Evolutionary conservation across 2,888 invertebrate species (phyloP), one percentile per base, ranked within the genome.

Genomic region (Ectobius pallidus): DNA sequence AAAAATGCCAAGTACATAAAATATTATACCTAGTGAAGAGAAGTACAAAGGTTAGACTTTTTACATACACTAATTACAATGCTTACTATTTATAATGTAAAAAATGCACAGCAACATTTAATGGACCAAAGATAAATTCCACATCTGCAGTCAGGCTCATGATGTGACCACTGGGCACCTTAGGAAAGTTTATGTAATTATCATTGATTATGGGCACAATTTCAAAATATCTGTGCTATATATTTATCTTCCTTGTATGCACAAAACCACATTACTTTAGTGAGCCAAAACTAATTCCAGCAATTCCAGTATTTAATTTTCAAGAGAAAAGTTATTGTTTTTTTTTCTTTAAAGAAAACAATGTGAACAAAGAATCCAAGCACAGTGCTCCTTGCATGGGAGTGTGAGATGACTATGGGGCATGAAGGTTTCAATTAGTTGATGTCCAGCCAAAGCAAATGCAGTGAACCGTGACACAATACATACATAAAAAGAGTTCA

Each of bases 91-190:
- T n/a, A n/a, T n/a, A n/a, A n/a, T n/a, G n/a, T n/a, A n/a, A n/a
- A n/a, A n/a, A n/a, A n/a, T n/a, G n/a, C n/a, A n/a, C n/a, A n/a
- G 11, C 34, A 34, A 34, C 34, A 34, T 6, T 34, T 34, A 39
- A 65, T 65, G 27, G 65, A 65, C 46, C 30, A n/a, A 27, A 46
- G 18, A 65, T 46, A 27, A 65, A 46, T 65, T 46, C 65, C 65
- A 65, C 14, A 46, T 27, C 9, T 65, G 65, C 65, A 65, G 65
- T 46, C 65, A 44, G 18, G 27, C 65, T 44, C 22, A 30, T 30
- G 27, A 44, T 46, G 42, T 30, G 27, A 65, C 18, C 46, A 46
- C 46, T n/a, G 27, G 65, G 46, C 65, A 65, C 65, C 46, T 14
- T 46, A 65, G 27, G 27, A 46, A 65, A 65, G 58, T 58, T 16